Evolutionary conservation across 2,113 vertebrate genomes (phyloP).

Genomic region (Malurus alboscapulatus): DNA sequence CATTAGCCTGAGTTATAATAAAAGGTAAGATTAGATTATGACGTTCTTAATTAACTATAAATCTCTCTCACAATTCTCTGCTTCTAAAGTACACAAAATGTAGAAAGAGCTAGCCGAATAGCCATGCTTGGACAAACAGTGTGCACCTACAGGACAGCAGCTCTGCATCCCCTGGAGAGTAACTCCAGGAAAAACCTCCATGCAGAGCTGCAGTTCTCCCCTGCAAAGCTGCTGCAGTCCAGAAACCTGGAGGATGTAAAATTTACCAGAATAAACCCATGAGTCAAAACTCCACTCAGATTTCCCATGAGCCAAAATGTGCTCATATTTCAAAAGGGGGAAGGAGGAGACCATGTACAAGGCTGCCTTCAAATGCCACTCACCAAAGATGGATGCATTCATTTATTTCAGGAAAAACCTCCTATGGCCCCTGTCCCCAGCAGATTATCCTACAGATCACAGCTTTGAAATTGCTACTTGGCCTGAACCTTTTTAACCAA

Average conservation of each 20-base stretch:
- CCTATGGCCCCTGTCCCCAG: not conserved
- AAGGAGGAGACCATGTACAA: not conserved
- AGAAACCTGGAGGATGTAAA: not conserved
- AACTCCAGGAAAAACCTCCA: not conserved
- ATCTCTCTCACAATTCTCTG: not conserved
- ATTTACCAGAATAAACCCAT: not conserved
- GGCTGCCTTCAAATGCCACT: not conserved
- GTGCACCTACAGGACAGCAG: not conserved
- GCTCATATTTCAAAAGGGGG: not conserved
- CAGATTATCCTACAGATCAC: not conserved
- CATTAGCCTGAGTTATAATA: not conserved
- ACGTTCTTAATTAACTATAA: not conserved
- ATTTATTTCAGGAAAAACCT: not conserved
- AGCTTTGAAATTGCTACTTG: not conserved
- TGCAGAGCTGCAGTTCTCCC: not conserved
- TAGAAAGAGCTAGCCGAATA: not conserved
- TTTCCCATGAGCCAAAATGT: not conserved
- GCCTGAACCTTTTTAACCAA: not conserved
- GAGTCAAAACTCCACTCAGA: not conserved
- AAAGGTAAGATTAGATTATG: not conserved
- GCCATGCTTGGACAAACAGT: not conserved
- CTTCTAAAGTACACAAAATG: not conserved
- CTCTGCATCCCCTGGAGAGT: not conserved
- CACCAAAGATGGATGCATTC: not conserved
- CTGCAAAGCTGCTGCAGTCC: not conserved